Percentiles rank a stretch among this genome's conserved stretches.
Evolutionary conservation across 1,140 invertebrate genomes (phyloP).

Genomic region (Meloidogyne floridensis): DNA sequence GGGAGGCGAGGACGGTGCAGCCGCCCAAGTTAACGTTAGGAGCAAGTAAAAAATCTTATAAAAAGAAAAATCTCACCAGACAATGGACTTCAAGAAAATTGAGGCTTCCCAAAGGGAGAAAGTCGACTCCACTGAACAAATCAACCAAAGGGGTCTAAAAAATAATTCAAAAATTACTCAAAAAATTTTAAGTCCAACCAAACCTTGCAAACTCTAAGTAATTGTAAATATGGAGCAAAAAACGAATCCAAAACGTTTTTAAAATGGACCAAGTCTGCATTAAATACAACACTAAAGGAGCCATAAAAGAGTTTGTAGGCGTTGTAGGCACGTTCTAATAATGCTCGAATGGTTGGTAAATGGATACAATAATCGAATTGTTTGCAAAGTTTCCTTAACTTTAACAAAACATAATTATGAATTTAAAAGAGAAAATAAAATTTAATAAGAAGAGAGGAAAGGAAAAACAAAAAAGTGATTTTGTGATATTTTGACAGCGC

Average conservation of each 20-base stretch:
- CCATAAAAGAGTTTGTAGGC: constrained; percentile 46
- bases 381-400: constrained; percentile 37
- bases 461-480: no score
- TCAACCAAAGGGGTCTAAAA: constrained; percentile 45
- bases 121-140: constrained; percentile 44
- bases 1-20: no score
- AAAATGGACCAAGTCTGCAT: constrained; percentile 11
- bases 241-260: constrained; percentile 34
- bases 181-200: not conserved
- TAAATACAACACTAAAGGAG: constrained; percentile 20
- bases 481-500: no score
- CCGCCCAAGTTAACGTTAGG: no score
- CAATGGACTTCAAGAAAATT: constrained; percentile 45
- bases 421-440: no score
- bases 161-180: not conserved
- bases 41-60: not conserved
- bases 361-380: constrained; percentile 39
- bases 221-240: constrained; percentile 39
- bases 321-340: constrained; percentile 35
- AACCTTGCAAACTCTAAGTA: constrained; percentile 36
- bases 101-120: constrained; percentile 33
- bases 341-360: constrained; percentile 37
- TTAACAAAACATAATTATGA: not conserved
- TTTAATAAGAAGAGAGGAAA: no score
- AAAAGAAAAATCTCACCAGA: constrained; percentile 22